These are phyloP conservation scores for Clarias laeviceps DNA, from an alignment of 2,797 vertebrate species.

Conservation along the genomic window DNA sequence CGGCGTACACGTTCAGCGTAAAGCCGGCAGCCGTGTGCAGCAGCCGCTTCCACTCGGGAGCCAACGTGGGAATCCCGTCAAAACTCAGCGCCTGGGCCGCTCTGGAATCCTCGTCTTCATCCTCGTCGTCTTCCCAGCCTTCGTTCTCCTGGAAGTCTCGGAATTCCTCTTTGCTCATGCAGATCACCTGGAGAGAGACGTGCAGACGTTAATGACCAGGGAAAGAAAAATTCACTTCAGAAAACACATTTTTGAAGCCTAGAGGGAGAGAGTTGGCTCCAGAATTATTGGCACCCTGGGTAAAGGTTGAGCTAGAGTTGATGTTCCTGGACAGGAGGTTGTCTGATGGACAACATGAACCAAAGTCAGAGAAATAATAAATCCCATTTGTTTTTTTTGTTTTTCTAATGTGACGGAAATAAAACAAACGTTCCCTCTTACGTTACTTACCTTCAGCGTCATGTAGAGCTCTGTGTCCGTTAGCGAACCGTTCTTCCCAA, in stretches of 20 bases:
- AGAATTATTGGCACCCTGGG: background rate
- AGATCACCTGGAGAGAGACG: constrained; percentile 78
- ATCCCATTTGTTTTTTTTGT: too few relatives aligned
- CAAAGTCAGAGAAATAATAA: background rate
- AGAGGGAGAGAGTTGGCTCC: background rate
- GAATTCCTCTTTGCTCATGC: constrained; percentile 85
- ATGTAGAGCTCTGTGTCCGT: constrained; percentile 84
- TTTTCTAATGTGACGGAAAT: too few relatives aligned
- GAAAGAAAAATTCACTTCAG: too few relatives aligned
- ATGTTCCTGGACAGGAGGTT: background rate
- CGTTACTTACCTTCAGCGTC: constrained; percentile 68
- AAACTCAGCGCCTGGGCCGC: constrained; percentile 70
- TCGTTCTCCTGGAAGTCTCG: constrained; percentile 81
- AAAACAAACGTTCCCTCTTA: too few relatives aligned
- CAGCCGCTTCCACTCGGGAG: constrained; percentile 76
- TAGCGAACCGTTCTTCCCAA: constrained; percentile 81
- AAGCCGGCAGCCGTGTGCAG: constrained; percentile 74
- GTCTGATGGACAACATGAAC: background rate
- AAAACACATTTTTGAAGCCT: background rate
- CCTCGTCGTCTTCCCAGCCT: constrained; percentile 79
- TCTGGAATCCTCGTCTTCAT: constrained; percentile 72
- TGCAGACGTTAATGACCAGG: too few relatives aligned
- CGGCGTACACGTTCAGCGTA: constrained; percentile 74
- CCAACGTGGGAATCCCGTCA: constrained; percentile 74
- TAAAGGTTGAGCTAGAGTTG: background rate